Evolutionary conservation across 1,140 invertebrate species (phyloP).

Genomic region (Orius insidiosus): DNA sequence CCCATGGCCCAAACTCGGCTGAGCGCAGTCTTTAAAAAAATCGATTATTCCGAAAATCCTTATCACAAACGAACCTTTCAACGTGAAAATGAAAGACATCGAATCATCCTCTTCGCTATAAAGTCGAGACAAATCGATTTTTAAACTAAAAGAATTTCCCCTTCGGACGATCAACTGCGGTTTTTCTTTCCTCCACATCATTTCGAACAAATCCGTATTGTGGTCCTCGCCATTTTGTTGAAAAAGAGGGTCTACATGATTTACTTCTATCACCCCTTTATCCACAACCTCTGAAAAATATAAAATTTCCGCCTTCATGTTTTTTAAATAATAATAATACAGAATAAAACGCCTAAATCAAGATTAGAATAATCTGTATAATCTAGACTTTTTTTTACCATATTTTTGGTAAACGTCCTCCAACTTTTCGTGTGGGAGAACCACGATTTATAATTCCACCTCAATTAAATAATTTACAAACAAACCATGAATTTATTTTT

Average conservation of each 20-base stretch:
- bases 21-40: constrained; percentile 40
- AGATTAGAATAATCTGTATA: no score
- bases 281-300: background rate
- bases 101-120: constrained; percentile 57
- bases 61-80: constrained; percentile 53
- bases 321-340: no score
- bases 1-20: constrained; percentile 58
- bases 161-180: constrained; percentile 58
- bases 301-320: no score
- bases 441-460: no score
- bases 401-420: no score
- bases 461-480: no score
- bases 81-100: constrained; percentile 66
- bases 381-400: no score
- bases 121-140: constrained; percentile 50
- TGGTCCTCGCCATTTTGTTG: constrained; percentile 54
- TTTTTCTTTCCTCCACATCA: constrained; percentile 42
- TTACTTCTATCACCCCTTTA: constrained; percentile 39
- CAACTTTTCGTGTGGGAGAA: no score
- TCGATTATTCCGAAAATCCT: background rate
- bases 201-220: constrained; percentile 55
- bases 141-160: constrained; percentile 62
- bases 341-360: no score
- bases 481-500: no score
- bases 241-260: constrained; percentile 48